phyloP scores from a whole-genome alignment of 2,888 invertebrate species.

The Branchipolynoe longqiensis region DNA sequence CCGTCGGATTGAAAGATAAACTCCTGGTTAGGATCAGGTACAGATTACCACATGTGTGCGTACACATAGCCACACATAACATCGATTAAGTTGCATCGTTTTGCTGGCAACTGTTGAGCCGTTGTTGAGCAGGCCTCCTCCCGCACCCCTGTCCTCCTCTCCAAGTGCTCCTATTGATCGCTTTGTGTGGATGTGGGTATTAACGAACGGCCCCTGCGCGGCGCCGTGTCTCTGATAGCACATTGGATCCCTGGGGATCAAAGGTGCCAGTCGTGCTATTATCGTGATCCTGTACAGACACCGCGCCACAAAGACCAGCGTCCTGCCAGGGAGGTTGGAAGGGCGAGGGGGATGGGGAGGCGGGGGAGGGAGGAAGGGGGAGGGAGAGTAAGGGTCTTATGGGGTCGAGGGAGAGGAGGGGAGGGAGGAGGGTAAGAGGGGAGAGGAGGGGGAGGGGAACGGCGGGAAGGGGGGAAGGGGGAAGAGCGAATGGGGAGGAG shows the following conservation, averaged over 20 bases:
- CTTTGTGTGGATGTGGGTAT: neutral
- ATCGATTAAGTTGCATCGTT: too few relatives aligned
- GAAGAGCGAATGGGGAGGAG: neutral
- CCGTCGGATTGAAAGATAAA: too few relatives aligned
- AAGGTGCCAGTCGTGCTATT: conserved; percentile 4
- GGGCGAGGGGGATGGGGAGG: neutral
- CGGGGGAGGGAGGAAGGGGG: neutral
- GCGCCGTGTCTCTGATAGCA: conserved; percentile 13
- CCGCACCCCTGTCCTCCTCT: neutral
- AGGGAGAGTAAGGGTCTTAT: neutral
- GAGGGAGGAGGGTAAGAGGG: neutral
- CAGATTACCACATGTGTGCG: too few relatives aligned
- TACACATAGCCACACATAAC: too few relatives aligned
- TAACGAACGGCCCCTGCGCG: neutral
- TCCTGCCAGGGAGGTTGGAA: neutral
- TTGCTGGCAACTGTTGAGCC: too few relatives aligned
- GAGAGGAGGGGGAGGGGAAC: neutral
- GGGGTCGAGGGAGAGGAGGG: neutral
- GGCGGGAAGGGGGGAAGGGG: neutral
- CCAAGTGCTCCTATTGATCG: neutral
- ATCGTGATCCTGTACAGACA: conserved; percentile 1
- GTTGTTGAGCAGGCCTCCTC: neutral
- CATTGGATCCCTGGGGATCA: conserved; percentile 3
- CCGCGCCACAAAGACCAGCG: neutral
- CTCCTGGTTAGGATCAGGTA: too few relatives aligned